Base-by-base conservation (phyloP, 1,140 invertebrate species). In the Drosophila cardini region DNA sequence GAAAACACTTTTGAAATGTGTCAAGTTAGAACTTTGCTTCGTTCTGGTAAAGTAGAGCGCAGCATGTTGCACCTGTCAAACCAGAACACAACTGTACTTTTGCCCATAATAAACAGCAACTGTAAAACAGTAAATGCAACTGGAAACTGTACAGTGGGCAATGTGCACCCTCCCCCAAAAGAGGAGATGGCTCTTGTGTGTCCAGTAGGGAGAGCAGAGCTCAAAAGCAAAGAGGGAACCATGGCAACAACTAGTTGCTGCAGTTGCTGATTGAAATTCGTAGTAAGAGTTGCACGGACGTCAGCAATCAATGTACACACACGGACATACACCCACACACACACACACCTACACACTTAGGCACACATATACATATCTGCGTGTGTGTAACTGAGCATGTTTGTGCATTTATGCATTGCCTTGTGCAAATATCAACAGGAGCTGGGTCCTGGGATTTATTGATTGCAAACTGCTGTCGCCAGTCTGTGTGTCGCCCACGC, bases 341-440 rank as follows among this genome's bases (percentile, higher is more conserved):
- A 74, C 36, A 13, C 26, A 40, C 4, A 36, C 38, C n/a, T n/a
- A n/a, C n/a, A n/a, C n/a, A n/a, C n/a, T n/a, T n/a, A 45, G 13
- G 13, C 8, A 13, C 13, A 43, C 15, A 4, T 13, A 10, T 56
- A 21, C 30, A 11, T 45, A n/a, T 7, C 18, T 56, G 43, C 13
- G 10, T 50, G 10, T 21, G 10, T 32, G 11, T 38, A 13, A n/a
- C 0, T 36, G 30, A 38, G 38, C 21, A 18, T 40, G 40, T 71
- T 70, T 40, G 75, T 76, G 58, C 83, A 86, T 79, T 86, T 86
- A 87, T 87, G 83, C 82, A 87, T 56, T 78, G 82, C 63, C 71
- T 78, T 82, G 78, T 74, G 76, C 72, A 86, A 87, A 80, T 82
- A 86, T 83, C 83, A 87, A 89, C 83, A 87, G 83, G 84, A 83